A percentile compares a stretch with the other conserved stretches of the same genome.
These are phyloP conservation scores for Melopsittacus undulatus DNA, from an alignment of 2,797 vertebrate genomes.

Conservation along the genomic window DNA sequence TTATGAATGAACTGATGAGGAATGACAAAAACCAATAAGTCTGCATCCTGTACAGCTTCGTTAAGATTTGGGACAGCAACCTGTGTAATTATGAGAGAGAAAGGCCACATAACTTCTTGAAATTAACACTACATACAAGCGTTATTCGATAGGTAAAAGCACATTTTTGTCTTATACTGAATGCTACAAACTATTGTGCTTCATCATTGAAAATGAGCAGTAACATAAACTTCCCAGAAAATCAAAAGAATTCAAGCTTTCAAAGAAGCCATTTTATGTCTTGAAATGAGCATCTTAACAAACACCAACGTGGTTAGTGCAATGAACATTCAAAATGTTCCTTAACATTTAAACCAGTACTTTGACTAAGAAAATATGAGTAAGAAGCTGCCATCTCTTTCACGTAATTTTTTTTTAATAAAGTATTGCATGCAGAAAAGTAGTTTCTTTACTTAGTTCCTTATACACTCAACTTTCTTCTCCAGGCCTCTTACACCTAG, in stretches of 20 bases:
- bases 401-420: background rate
- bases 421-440: background rate
- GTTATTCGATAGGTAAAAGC: background rate
- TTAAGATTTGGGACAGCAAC: conserved; percentile 83
- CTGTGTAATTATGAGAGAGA: conserved; percentile 57
- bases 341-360: background rate
- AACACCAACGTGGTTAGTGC: background rate
- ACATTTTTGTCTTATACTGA: background rate
- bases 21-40: conserved; percentile 90
- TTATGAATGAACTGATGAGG: conserved; percentile 92
- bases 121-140: background rate
- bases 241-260: background rate
- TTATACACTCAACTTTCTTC: background rate
- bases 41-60: conserved; percentile 87
- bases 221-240: background rate
- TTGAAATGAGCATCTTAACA: background rate
- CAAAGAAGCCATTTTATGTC: background rate
- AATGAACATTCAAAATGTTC: background rate
- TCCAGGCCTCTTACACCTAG: background rate
- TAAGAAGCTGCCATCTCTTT: background rate
- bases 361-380: background rate
- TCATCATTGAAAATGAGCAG: background rate
- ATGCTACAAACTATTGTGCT: background rate
- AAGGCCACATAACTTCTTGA: background rate
- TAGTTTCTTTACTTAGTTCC: background rate